Percentiles rank a stretch among this genome's conserved stretches.
Evolutionary conservation across 2,797 vertebrate genomes (phyloP).

Genomic region (Macrochelys suwanniensis): DNA sequence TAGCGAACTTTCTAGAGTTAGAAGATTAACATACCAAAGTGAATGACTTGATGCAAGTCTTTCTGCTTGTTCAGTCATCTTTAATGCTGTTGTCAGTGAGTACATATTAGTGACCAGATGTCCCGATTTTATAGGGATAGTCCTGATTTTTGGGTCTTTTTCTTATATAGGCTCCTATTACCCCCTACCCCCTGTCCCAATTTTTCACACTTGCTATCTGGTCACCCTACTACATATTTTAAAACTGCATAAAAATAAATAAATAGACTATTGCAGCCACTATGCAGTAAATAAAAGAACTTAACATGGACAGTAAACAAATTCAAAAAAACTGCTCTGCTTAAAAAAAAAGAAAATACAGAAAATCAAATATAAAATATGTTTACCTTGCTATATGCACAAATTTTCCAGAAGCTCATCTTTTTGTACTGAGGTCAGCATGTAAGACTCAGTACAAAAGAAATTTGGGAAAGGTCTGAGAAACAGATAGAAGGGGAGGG

Average conservation of each 20-base stretch:
- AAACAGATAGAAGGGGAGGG: not conserved
- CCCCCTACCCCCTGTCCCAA: too few relatives aligned
- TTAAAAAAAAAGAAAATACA: not conserved
- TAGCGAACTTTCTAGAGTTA: not conserved
- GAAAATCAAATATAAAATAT: not conserved
- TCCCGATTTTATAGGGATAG: too few relatives aligned
- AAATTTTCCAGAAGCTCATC: not conserved
- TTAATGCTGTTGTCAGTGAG: not conserved
- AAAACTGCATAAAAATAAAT: conserved; percentile 10
- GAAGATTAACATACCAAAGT: not conserved
- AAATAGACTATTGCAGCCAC: not conserved
- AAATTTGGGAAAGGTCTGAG: not conserved
- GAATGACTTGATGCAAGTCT: not conserved
- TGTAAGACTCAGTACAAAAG: not conserved
- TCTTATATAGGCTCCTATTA: too few relatives aligned
- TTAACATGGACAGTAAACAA: not conserved
- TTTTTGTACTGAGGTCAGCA: not conserved
- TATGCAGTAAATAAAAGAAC: not conserved
- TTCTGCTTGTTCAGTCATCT: not conserved
- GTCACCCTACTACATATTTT: not conserved
- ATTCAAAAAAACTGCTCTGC: not conserved
- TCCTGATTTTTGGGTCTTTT: too few relatives aligned
- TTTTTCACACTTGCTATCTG: too few relatives aligned
- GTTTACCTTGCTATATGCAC: not conserved
- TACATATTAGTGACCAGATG: not conserved